Conservation (phyloP, 2,888 invertebrate species). For the Gastracanthus pulcherrimus region DNA sequence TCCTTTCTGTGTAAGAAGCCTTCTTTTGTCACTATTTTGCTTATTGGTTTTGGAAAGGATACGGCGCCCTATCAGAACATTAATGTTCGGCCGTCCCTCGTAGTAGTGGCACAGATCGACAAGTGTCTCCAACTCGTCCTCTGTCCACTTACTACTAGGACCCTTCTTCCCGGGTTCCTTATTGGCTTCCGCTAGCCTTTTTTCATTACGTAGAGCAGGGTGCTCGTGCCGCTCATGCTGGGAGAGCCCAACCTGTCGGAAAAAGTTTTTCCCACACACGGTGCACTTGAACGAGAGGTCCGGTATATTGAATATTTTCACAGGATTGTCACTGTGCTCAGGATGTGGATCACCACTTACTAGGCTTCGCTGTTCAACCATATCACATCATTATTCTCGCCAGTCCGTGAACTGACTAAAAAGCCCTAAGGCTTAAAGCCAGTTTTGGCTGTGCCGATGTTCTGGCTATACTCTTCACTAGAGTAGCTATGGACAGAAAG, state of each 20-base stretch:
- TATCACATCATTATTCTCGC: no score
- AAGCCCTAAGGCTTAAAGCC: no score
- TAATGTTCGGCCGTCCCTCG: neutral
- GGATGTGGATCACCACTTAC: no score
- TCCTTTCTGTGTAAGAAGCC: no score
- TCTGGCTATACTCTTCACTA: no score
- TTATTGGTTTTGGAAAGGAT: neutral
- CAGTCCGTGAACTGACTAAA: no score
- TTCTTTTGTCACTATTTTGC: neutral
- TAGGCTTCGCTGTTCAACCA: no score
- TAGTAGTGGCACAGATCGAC: neutral
- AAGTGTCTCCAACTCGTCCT: neutral
- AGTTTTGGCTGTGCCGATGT: no score
- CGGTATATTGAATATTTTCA: no score
- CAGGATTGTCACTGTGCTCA: no score
- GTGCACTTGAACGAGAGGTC: neutral
- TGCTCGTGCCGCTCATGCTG: conserved; percentile 14
- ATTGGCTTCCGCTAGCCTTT: neutral
- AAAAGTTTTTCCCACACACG: neutral
- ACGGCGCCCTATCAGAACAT: neutral
- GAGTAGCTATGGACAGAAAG: no score
- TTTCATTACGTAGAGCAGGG: neutral
- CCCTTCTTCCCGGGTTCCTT: neutral
- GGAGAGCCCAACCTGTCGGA: neutral
- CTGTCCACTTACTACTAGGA: neutral